Percentiles rank a stretch among this genome's conserved stretches.
These are phyloP conservation scores for Leptobrachium ailaonicum DNA, from an alignment of 2,113 vertebrate species.

Conservation along the genomic window DNA sequence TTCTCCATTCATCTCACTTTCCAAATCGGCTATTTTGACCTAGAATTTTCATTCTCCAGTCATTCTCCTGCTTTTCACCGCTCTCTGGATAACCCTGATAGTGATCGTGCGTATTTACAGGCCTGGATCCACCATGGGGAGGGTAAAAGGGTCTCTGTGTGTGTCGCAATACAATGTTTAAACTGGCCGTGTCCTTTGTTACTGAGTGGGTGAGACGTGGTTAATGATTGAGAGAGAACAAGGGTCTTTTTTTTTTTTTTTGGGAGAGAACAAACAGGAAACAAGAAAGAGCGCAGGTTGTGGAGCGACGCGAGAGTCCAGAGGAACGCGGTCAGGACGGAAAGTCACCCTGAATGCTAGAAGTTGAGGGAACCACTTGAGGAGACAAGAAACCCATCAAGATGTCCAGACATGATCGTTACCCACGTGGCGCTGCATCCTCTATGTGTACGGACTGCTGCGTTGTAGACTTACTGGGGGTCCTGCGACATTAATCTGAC, in stretches of 20 bases:
- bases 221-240: conserved; percentile 48
- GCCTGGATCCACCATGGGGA: no score
- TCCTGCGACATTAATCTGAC: conserved; percentile 3
- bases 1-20: no score
- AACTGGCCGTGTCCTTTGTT: conserved; percentile 1
- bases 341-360: neutral
- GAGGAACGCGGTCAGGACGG: neutral
- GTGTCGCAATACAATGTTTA: conserved; percentile 4
- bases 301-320: no score
- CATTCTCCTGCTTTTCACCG: no score
- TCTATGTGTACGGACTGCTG: conserved; percentile 39
- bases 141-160: neutral
- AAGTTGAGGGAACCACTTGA: neutral
- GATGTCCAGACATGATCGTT: neutral
- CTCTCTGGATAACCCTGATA: no score
- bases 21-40: no score
- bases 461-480: neutral
- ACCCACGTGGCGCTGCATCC: conserved; percentile 12
- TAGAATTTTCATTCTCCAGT: no score
- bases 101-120: no score
- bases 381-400: neutral
- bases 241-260: no score
- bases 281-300: conserved; percentile 23
- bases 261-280: neutral
- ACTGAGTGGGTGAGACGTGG: neutral